phyloP scores from a whole-genome alignment of 2,797 vertebrate genomes.

The Champsocephalus esox region DNA sequence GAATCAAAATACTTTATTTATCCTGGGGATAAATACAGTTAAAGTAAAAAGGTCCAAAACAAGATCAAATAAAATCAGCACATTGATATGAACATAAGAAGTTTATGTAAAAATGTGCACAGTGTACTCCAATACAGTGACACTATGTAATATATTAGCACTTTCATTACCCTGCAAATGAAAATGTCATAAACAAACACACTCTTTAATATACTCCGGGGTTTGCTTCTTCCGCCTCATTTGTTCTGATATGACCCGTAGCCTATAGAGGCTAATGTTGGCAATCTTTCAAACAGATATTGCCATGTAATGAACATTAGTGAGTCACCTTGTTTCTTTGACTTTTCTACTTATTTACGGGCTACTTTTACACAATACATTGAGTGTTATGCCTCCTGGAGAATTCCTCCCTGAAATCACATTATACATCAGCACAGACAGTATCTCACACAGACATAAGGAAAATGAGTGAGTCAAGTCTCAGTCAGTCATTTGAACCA shows the following conservation, averaged over 20 bases:
- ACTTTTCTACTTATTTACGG: background rate
- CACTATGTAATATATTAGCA: background rate
- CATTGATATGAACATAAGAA: too few species aligned
- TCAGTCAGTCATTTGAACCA: background rate
- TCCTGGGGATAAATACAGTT: too few species aligned
- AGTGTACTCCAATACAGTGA: background rate
- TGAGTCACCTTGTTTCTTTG: background rate
- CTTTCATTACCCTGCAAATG: background rate
- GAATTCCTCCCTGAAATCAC: background rate
- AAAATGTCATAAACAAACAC: background rate
- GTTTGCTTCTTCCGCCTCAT: background rate
- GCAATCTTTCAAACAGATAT: conserved; percentile 1
- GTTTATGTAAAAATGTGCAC: too few species aligned
- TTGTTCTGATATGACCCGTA: background rate
- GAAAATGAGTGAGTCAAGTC: background rate
- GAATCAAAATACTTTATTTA: too few species aligned
- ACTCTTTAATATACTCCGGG: background rate
- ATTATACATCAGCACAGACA: background rate
- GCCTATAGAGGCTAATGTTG: background rate
- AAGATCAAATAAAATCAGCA: too few species aligned
- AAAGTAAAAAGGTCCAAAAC: too few species aligned
- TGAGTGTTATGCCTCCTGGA: background rate
- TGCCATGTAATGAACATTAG: background rate
- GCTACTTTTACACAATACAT: background rate
- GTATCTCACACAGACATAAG: background rate